Base-by-base conservation (phyloP, 2,113 vertebrate species). In the Bothrops jararaca region DNA sequence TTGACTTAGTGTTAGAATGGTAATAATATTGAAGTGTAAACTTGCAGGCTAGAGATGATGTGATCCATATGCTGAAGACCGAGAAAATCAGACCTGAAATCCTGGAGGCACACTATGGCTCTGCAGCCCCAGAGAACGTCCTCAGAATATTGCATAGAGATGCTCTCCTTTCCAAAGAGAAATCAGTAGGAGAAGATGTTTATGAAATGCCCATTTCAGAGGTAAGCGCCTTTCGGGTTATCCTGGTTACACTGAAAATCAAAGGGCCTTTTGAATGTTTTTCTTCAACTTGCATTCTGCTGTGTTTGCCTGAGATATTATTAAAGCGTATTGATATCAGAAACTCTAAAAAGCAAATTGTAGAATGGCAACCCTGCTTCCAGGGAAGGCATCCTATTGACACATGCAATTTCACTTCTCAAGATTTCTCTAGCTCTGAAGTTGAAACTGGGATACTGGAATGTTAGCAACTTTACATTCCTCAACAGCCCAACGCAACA, bases 181-280 rank as follows among this genome's bases (percentile, higher is more conserved):
- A 97, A 89, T 96, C 95, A 45, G 24, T 96, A 93, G 96, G 97
- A 7, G 98, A 98, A 2, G 98, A 99, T 0, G 99, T 99, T 42
- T 99, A 99, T 23, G 98, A 99, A 96, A 98, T 97, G 56, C 99
- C 99, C 29, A 99, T 99, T 97, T 98, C 98, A 91, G 98, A 99
- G 99, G 99, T 99, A 97, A 97, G 92, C 29, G 7, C 56, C 80
- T 89, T 85, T 60, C 45, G 10, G 52, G 0, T 92, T 24, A 29
- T 34, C 74, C 45, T 80, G 24, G 45, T 24, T 24, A 88, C 90
- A 1, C 18, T 26, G 86, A 15, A 92, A 87, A 18, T 50, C 80
- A 91, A 23, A 34, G 42, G 53, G 23, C 20, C 13, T 26, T 48
- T 9, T 24, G 13, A 60, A 48, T 26, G 3, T 45, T 29, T 54